A percentile compares a stretch with the other conserved stretches of the same genome.
Conservation (phyloP, 2,113 vertebrate genomes). For the Entomyzon cyanotis region DNA sequence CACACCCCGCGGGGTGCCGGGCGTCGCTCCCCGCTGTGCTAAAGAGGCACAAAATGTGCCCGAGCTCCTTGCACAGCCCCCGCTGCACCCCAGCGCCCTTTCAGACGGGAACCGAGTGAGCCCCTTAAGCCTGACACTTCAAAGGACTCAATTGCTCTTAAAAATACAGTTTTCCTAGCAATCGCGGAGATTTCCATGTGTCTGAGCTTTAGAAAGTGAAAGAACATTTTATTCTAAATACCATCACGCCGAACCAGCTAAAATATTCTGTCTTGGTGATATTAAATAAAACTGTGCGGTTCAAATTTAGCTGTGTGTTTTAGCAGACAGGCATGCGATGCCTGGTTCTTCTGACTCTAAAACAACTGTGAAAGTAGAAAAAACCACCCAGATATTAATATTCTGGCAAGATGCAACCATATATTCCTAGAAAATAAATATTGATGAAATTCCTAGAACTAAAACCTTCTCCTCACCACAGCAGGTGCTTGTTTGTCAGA, state of each 20-base stretch:
- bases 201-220: neutral
- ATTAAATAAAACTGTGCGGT: neutral
- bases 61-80: accelerated
- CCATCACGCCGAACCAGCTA: neutral
- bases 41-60: accelerated
- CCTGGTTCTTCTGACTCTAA: neutral
- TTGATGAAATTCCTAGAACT: neutral
- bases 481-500: neutral
- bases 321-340: neutral
- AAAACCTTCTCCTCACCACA: neutral
- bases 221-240: conserved; percentile 26
- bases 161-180: neutral
- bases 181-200: neutral
- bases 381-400: conserved; percentile 13
- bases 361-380: conserved; percentile 7
- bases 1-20: accelerated
- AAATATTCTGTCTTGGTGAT: conserved; percentile 24
- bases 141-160: accelerated
- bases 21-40: neutral
- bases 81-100: neutral
- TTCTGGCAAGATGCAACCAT: neutral
- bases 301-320: conserved; percentile 39
- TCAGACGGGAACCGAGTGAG: accelerated
- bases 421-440: conserved; percentile 3
- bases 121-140: accelerated